Conservation (phyloP, 1,140 invertebrate species). For the Drosophila ambigua region DNA sequence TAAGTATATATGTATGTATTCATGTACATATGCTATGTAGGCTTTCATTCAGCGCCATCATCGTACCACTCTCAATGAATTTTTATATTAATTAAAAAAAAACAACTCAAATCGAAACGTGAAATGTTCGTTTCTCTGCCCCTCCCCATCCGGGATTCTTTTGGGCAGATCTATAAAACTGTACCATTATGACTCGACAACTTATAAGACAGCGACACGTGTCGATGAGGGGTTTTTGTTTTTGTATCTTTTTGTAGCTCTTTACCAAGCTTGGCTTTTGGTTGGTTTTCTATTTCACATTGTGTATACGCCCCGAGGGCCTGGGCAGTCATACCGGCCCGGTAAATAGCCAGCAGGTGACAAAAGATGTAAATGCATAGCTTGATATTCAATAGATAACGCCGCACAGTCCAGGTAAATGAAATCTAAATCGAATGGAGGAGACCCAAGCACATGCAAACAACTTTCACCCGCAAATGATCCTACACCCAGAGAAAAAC, state of each 20-base stretch:
- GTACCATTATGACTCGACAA: constrained; percentile 76
- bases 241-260: constrained; percentile 16
- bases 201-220: constrained; percentile 59
- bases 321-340: background rate
- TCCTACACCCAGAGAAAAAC: constrained; percentile 35
- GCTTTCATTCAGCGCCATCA: constrained; percentile 56
- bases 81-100: constrained; percentile 50
- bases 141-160: constrained; percentile 6
- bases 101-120: background rate
- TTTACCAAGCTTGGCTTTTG: constrained; percentile 14
- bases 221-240: constrained; percentile 37
- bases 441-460: constrained; percentile 31
- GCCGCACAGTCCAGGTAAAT: constrained; percentile 55
- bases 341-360: constrained; percentile 73
- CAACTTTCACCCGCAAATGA: constrained; percentile 77
- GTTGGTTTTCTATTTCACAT: constrained; percentile 43
- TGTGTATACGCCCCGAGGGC: constrained; percentile 63
- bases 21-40: constrained; percentile 10
- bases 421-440: constrained; percentile 72
- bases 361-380: constrained; percentile 75
- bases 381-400: constrained; percentile 81
- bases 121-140: constrained; percentile 17
- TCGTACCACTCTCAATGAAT: constrained; percentile 52
- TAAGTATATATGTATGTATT: constrained; percentile 6
- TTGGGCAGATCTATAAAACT: constrained; percentile 59